Evolutionary conservation across 2,888 invertebrate genomes (phyloP), one percentile per base, ranked within the genome.

Genomic region (Ecdyonurus torrentis): DNA sequence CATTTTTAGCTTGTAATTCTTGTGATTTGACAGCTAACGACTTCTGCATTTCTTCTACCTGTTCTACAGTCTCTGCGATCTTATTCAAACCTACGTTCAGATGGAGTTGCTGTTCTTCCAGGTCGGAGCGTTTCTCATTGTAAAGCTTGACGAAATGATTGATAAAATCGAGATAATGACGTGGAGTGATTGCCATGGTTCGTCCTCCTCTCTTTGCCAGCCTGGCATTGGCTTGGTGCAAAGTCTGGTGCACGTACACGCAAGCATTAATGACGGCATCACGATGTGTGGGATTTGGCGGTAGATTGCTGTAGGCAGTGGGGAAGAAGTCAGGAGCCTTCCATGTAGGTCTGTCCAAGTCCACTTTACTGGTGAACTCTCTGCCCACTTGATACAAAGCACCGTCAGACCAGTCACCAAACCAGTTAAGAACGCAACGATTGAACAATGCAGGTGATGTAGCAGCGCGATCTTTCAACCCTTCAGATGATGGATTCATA

Each of bases 401-500:
- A 1, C 92, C 91, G 72, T 96, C 94, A 23, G 96, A 94, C 99
- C 99, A 99, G 76, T 99, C 99, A 15, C 99, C 99, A 76, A 99
- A 98, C 98, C 98, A 98, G 76, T 99, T 98, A 66, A 84, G 74
- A 18, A 85, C 84, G 75, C 98, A 99, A 75, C 98, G 85, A 80
- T 99, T 99, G 82, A 99, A 99, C 64, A 99, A 80, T 2, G 99
- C 99, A 25, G 99, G 99, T 2, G 99, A 99, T 0, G 99, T 99
- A 10, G 99, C 94, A 0, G 99, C 99, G 66, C 98, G 84, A 77
- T 98, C 98, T 76, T 99, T 97, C 58, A 99, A 81, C 0, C 98
- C 99, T 72, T 99, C 97, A 0, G 96, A 92, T 1, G 95, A 96
- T 7, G 99, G 99, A 78, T 99, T 99, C 99, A 99, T 99, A 0